Evolutionary conservation across 2,113 vertebrate genomes (phyloP).

Genomic region (Mustela lutreola): DNA sequence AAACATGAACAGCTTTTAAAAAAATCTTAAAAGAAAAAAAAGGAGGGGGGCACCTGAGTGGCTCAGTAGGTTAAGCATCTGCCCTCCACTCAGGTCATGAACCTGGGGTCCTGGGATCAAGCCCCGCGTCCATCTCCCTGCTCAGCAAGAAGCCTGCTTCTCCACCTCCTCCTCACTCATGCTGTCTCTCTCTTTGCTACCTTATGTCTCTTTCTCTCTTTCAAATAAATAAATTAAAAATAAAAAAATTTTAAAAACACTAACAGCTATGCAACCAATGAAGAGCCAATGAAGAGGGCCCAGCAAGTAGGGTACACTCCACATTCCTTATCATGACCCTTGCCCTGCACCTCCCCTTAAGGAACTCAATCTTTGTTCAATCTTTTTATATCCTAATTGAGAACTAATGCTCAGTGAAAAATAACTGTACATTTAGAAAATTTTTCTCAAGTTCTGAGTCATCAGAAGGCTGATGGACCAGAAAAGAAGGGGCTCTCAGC

Average conservation of each 20-base stretch:
- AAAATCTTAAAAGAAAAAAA: no score
- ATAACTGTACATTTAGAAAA: background rate
- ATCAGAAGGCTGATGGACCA: background rate
- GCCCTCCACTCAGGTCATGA: no score
- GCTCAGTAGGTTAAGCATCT: no score
- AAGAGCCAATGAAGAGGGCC: background rate
- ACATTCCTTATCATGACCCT: background rate
- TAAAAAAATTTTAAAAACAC: no score
- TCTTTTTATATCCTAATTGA: background rate
- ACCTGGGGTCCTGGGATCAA: no score
- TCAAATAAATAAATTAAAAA: no score
- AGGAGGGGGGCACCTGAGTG: no score
- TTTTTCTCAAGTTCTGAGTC: background rate
- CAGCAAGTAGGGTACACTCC: background rate
- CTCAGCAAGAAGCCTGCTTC: no score
- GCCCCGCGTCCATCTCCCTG: fast-evolving
- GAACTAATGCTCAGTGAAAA: background rate
- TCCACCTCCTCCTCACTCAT: no score
- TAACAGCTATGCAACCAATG: background rate
- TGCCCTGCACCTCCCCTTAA: background rate
- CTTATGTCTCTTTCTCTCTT: no score
- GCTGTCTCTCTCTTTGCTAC: no score
- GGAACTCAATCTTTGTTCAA: background rate
- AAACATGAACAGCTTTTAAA: background rate
- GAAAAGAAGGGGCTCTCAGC: background rate